Base-by-base conservation (phyloP, 2,888 invertebrate genomes). In the Coremacera marginata region DNA sequence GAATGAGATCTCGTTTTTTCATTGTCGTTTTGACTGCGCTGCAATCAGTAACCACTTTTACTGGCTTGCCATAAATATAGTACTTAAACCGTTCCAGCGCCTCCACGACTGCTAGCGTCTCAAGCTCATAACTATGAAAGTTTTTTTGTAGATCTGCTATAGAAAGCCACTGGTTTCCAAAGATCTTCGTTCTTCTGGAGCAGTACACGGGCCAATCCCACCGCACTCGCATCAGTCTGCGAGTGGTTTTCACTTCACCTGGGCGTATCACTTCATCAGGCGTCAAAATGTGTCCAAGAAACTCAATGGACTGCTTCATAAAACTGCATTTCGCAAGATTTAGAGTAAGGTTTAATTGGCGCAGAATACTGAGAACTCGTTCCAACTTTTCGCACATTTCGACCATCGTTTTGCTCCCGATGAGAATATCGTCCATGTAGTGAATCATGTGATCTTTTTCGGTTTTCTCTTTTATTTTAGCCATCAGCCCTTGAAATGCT, bases 311-410 rank as follows among this genome's bases (percentile, higher is more conserved):
- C n/a, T n/a, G n/a, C n/a, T n/a, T n/a, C n/a, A n/a, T n/a, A n/a
- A n/a, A n/a, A n/a, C n/a, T n/a, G n/a, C n/a, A n/a, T n/a, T n/a
- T n/a, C n/a, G n/a, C n/a, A n/a, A n/a, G n/a, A n/a, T 79, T 80
- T 3, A 80, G 22, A 1, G 79, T 81, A n/a, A 81, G 25, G 8
- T 71, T 70, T 2, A 62, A 3, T 11, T 72, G 63, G 1, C 75
- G 72, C 22, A 81, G 31, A 1, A 67, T 70, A 27, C 44, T 55
- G 49, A 70, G 70, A 11, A 68, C 19, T 19, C 65, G 37, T 19
- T n/a, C 14, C 9, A 77, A 44, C 49, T 80, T 79, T 11, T 62
- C 22, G 25, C 63, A 52, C 73, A 75, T 77, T 25, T 77, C 77
- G 5, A 16, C 60, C 11, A 62, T 16, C 2, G 25, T 25, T 3